Conservation (phyloP, 2,888 invertebrate genomes). For the Lottia gigantea region DNA sequence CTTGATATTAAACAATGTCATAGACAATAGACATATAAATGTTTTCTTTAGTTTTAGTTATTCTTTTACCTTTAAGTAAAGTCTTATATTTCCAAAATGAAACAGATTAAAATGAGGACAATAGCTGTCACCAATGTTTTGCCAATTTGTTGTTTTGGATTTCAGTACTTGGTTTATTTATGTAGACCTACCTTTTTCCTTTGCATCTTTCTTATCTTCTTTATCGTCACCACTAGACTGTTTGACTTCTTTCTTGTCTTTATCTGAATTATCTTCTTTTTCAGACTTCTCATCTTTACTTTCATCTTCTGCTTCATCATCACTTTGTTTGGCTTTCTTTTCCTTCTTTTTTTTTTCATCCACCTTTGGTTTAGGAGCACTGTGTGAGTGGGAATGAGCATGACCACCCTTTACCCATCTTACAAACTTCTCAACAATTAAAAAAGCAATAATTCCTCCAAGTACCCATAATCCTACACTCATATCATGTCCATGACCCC, state of each 20-base stretch:
- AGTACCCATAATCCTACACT: slow-evolving; percentile 94
- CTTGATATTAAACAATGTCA: no score
- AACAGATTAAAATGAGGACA: no score
- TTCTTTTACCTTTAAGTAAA: no score
- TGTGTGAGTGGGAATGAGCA: slow-evolving; percentile 72
- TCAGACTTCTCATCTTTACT: slow-evolving; percentile 25
- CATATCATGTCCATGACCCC: slow-evolving; percentile 77
- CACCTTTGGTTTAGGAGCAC: slow-evolving; percentile 23
- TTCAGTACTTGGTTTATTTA: no score
- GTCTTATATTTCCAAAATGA: no score
- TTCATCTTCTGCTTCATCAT: slow-evolving; percentile 32
- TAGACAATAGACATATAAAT: no score
- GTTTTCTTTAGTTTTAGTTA: no score
- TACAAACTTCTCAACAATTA: slow-evolving; percentile 87
- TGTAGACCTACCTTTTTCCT: neutral
- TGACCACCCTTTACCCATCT: slow-evolving; percentile 86
- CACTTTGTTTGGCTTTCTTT: slow-evolving; percentile 32
- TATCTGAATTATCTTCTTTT: slow-evolving; percentile 22
- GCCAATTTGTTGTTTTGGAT: no score
- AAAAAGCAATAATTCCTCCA: slow-evolving; percentile 90
- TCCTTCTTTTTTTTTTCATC: slow-evolving; percentile 22
- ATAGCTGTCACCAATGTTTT: no score
- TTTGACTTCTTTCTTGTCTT: slow-evolving; percentile 25
- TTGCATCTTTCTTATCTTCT: slow-evolving; percentile 12
- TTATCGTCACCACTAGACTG: slow-evolving; percentile 4